phyloP scores from a whole-genome alignment of 2,797 vertebrate species.

The Microhierax caerulescens region DNA sequence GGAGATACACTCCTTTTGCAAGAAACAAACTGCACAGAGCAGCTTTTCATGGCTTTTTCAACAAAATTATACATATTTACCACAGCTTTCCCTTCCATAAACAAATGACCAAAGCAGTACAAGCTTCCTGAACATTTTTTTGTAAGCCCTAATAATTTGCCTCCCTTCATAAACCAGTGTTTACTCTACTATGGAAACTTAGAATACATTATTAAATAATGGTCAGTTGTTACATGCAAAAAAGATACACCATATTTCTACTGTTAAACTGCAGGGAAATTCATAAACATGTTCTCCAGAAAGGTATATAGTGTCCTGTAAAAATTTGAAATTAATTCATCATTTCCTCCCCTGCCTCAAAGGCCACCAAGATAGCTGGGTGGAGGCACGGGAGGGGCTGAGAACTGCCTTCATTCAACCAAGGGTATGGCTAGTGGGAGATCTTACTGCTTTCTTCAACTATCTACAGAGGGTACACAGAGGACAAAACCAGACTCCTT shows the following conservation, averaged over 20 bases:
- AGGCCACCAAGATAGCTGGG: not conserved
- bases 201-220: not conserved
- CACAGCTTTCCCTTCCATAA: not conserved
- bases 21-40: not conserved
- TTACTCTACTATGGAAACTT: not conserved
- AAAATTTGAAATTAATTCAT: not conserved
- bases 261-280: not conserved
- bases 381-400: not conserved
- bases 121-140: not conserved
- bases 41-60: not conserved
- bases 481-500: not conserved
- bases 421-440: not conserved
- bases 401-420: rapidly evolving
- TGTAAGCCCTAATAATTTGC: not conserved
- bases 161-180: not conserved
- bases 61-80: not conserved
- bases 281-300: not conserved
- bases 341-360: not conserved
- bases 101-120: not conserved
- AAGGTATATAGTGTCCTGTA: not conserved
- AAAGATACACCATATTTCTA: not conserved
- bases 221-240: not conserved
- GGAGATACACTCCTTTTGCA: not conserved
- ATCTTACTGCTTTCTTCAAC: not conserved
- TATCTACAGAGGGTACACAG: not conserved